Evolutionary conservation across 2,888 invertebrate species (phyloP).

Genomic region (Drosophila atripex): DNA sequence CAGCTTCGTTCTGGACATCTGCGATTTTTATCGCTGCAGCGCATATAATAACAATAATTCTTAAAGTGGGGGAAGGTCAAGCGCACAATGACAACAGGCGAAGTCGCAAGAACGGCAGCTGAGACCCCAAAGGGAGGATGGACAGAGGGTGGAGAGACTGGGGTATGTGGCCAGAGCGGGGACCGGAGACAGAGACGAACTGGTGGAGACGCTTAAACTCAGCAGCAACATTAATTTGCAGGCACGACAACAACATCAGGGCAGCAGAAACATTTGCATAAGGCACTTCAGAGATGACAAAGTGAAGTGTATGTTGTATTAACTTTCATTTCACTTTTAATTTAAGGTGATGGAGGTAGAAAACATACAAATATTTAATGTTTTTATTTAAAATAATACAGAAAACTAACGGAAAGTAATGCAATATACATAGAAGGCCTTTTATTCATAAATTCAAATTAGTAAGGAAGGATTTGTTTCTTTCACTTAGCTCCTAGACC

Average conservation of each 20-base stretch:
- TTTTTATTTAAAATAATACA: no score
- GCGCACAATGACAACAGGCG: conserved; percentile 53
- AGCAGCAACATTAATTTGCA: conserved; percentile 81
- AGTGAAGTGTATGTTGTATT: conserved; percentile 3
- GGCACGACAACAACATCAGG: conserved; percentile 51
- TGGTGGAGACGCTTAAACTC: conserved; percentile 73
- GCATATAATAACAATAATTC: conserved; percentile 83
- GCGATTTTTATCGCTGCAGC: conserved; percentile 79
- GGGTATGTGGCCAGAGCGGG: conserved; percentile 14
- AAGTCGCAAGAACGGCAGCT: conserved; percentile 73
- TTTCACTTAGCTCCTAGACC: neutral
- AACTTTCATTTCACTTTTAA: neutral
- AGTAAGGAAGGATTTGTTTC: neutral
- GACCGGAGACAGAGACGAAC: conserved; percentile 19
- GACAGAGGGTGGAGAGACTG: conserved; percentile 28
- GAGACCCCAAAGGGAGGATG: conserved; percentile 54
- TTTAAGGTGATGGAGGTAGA: no score
- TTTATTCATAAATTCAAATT: neutral
- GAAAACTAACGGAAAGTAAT: no score
- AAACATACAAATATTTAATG: no score
- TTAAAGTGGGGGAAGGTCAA: conserved; percentile 82
- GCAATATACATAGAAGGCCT: no score
- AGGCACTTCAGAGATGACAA: conserved; percentile 49
- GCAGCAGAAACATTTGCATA: conserved; percentile 66
- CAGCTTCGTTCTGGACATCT: conserved; percentile 74